Evolutionary conservation across 2,113 vertebrate species (phyloP).

Genomic region (Crotalus viridis): DNA sequence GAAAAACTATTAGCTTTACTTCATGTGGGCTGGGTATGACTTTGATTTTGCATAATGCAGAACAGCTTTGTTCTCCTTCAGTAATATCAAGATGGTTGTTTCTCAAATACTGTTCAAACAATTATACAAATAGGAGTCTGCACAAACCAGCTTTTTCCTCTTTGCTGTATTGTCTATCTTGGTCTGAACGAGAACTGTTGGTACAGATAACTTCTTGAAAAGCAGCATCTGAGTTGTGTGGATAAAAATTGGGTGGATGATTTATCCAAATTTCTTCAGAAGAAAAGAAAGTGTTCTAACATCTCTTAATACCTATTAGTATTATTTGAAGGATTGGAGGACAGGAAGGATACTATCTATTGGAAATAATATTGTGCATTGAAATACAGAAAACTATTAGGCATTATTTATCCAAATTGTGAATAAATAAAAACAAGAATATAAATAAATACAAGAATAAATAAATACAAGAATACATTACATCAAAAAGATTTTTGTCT

Average conservation of each 20-base stretch:
- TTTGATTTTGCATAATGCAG: not conserved
- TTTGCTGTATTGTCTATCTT: not conserved
- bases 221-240: not conserved
- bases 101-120: not conserved
- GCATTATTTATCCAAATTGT: not conserved
- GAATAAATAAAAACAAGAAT: not conserved
- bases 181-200: not conserved
- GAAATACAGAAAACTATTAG: not conserved
- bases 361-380: not conserved
- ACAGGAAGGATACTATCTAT: not conserved
- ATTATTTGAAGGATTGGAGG: not conserved
- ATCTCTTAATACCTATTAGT: not conserved
- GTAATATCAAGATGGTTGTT: not conserved
- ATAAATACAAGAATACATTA: not conserved
- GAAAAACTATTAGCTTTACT: not conserved
- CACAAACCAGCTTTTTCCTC: not conserved
- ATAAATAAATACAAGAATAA: not conserved
- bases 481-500: not conserved
- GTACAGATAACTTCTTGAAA: not conserved
- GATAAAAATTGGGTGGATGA: not conserved
- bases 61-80: not conserved
- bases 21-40: not conserved
- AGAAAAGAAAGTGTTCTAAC: not conserved
- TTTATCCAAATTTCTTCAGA: not conserved
- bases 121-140: not conserved